Evolutionary conservation across 2,113 vertebrate species (phyloP).

Genomic region (Bubalus kerabau): DNA sequence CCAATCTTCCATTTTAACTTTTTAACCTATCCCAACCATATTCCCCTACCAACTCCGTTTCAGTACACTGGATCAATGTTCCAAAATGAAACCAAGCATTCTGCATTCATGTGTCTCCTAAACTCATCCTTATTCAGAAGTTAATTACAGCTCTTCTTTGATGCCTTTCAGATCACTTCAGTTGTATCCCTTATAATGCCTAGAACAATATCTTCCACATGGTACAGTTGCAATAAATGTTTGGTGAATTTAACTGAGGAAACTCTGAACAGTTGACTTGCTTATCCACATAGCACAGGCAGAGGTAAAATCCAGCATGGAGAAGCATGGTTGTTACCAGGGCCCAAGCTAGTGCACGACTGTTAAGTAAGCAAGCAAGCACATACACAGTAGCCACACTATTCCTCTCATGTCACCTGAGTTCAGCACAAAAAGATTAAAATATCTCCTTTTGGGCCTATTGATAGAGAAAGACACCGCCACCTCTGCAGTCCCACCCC

Average conservation of each 20-base stretch:
- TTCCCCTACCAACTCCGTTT: not conserved
- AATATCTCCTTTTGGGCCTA: not conserved
- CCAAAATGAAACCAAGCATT: not conserved
- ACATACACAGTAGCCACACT: fast-evolving
- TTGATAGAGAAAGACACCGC: not conserved
- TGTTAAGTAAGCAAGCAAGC: not conserved
- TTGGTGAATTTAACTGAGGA: not conserved
- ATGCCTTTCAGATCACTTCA: not conserved
- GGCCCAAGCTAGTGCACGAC: not conserved
- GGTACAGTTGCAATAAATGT: not conserved
- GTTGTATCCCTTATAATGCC: not conserved
- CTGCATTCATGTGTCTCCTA: not conserved
- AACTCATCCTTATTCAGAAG: not conserved
- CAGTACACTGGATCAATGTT: not conserved
- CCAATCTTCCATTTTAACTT: not conserved
- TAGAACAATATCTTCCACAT: not conserved
- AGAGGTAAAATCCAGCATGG: not conserved
- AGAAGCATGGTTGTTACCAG: not conserved
- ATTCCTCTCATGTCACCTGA: not conserved
- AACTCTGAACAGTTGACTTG: not conserved
- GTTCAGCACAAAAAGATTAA: not conserved
- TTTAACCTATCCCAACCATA: not conserved
- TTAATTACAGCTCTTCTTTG: not conserved
- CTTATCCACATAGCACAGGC: not conserved
- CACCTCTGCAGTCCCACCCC: not conserved